Base-by-base conservation (phyloP, 2,888 invertebrate species). In the Gastrophysa polygoni region DNA sequence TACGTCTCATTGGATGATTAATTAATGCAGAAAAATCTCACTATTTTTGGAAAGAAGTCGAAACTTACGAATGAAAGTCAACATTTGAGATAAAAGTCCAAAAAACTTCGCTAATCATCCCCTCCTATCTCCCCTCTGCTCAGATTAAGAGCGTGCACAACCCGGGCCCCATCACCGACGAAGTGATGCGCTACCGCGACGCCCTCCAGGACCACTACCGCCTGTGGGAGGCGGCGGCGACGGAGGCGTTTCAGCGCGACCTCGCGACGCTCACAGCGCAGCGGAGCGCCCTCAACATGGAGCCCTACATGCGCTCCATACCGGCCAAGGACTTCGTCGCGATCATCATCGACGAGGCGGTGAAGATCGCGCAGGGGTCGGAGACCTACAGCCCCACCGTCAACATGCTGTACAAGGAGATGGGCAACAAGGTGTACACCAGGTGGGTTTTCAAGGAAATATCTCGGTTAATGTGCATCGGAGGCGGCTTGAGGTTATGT, bases 371-470 rank as follows among this genome's bases (percentile, higher is more conserved):
- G 0, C 88, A 89, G 72, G 91, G 91, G 5, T 93, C 93, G 0
- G 93, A 93, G 77, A 88, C 89, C 0, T 93, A 89, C 79, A 93
- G 92, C 78, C 90, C 90, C 0, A 86, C 89, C 0, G 84, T 91
- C 1, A 83, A 83, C 52, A 78, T 85, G 60, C 79, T 95, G 52
- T 88, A 90, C 69, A 82, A 84, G 61, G 86, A 88, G 21, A 78
- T 95, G 4, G 95, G 94, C 2, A 79, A 81, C 5, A 87, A 87
- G 78, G 90, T 92, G 0, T 88, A 89, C 75, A 82, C 86, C 10
- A 85, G 86, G 82, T 90, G n/a, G n/a, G n/a, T n/a, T n/a, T n/a
- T n/a, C n/a, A n/a, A n/a, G n/a, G n/a, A n/a, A n/a, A n/a, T n/a
- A n/a, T n/a, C n/a, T n/a, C n/a, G n/a, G n/a, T n/a, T n/a, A n/a